A percentile compares a stretch with the other conserved stretches of the same genome.
Conservation (phyloP, 64 coral and sea anemone genomes). For the Actinia equina region DNA sequence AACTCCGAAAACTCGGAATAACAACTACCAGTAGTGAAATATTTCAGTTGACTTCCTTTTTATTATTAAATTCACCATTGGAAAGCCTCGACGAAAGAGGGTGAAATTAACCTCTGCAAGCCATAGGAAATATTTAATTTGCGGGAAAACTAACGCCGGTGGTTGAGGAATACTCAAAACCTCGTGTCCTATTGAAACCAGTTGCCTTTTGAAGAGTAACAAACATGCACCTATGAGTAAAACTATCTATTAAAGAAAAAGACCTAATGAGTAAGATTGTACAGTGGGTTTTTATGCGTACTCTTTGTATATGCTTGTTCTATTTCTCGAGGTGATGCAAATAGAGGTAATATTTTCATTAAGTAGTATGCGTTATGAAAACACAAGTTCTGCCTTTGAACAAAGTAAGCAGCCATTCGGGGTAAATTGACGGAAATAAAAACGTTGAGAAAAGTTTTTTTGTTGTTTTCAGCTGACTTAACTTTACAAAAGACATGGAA, state of each 20-base stretch:
- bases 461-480: not conserved
- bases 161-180: not conserved
- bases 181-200: not conserved
- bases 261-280: not conserved
- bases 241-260: not conserved
- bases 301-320: not conserved
- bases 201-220: not conserved
- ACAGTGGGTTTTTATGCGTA: not conserved
- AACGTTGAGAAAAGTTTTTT: not conserved
- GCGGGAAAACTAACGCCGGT: not conserved
- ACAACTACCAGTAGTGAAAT: not conserved
- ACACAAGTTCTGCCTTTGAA: not conserved
- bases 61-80: not conserved
- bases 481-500: not conserved
- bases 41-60: not conserved
- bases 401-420: not conserved
- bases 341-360: slow-evolving; percentile 2
- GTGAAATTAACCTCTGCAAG: not conserved
- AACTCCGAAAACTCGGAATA: not conserved
- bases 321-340: not conserved
- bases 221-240: not conserved
- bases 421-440: not conserved
- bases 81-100: not conserved
- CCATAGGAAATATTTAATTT: not conserved
- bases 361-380: not conserved